Percentiles rank a stretch among this genome's conserved stretches.
phyloP scores from a whole-genome alignment of 2,113 vertebrate genomes.

The Pseudolaguvia tuberculata region DNA sequence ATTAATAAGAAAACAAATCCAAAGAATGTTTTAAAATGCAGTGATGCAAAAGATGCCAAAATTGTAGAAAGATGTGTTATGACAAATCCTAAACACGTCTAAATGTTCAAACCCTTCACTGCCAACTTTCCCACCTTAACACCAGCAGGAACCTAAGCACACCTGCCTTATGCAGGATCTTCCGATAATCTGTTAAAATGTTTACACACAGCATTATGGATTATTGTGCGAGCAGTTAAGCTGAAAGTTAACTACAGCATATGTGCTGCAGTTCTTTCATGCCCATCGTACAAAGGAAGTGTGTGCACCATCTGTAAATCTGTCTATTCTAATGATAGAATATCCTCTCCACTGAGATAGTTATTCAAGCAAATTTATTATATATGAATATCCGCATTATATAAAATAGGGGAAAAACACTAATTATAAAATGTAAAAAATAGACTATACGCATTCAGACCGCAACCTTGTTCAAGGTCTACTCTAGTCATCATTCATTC shows the following conservation, averaged over 20 bases:
- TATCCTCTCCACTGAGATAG: not conserved
- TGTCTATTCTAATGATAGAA: not conserved
- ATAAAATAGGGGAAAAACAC: no score
- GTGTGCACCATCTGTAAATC: not conserved
- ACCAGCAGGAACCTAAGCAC: slow-evolving; percentile 43
- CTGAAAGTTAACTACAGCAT: not conserved
- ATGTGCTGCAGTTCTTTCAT: not conserved
- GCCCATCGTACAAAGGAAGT: not conserved
- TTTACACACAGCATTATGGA: not conserved
- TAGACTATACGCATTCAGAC: no score
- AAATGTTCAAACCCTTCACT: slow-evolving; percentile 39
- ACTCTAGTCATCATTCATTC: slow-evolving; percentile 12
- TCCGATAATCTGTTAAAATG: not conserved
- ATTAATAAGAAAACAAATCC: not conserved
- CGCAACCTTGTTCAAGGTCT: slow-evolving; percentile 4
- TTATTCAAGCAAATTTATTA: not conserved
- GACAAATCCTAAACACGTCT: not conserved
- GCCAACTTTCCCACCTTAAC: slow-evolving; percentile 54
- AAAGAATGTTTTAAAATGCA: not conserved
- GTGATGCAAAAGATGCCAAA: not conserved
- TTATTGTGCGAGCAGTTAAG: not conserved
- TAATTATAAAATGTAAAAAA: not conserved
- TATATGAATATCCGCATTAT: no score
- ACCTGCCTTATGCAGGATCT: slow-evolving; percentile 33
- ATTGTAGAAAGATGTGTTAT: slow-evolving; percentile 13